Conservation (phyloP, 2,113 vertebrate species). For the Phasianus colchicus region DNA sequence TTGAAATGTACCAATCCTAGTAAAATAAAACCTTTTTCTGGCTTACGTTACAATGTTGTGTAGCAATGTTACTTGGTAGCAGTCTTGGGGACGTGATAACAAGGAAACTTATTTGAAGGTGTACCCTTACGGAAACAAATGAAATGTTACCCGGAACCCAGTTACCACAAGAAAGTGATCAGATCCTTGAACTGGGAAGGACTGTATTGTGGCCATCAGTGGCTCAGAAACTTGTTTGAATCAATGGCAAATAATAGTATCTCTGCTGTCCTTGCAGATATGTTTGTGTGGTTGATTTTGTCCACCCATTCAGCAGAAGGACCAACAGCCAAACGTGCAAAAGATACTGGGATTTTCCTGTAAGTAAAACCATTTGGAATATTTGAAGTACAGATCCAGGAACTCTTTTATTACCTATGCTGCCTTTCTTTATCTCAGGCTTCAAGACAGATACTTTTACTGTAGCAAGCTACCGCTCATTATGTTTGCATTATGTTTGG, state of each 20-base stretch:
- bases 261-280: neutral
- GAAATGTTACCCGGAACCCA: neutral
- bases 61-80: neutral
- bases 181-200: neutral
- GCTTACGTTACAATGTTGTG: slow-evolving; percentile 41
- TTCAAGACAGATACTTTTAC: neutral
- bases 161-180: neutral
- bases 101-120: neutral
- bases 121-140: neutral
- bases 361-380: neutral
- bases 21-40: slow-evolving; percentile 74
- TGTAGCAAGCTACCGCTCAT: neutral
- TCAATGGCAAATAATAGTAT: neutral
- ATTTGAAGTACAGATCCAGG: neutral
- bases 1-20: slow-evolving; percentile 75
- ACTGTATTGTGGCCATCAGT: neutral
- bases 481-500: neutral
- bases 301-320: neutral
- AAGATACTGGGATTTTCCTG: neutral
- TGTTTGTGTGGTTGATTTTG: neutral
- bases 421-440: neutral
- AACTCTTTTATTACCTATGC: fast-evolving
- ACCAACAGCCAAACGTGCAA: neutral
- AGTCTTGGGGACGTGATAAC: neutral
- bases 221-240: neutral